phyloP scores from a whole-genome alignment of 2,797 vertebrate genomes.

The Argya squamiceps region DNA sequence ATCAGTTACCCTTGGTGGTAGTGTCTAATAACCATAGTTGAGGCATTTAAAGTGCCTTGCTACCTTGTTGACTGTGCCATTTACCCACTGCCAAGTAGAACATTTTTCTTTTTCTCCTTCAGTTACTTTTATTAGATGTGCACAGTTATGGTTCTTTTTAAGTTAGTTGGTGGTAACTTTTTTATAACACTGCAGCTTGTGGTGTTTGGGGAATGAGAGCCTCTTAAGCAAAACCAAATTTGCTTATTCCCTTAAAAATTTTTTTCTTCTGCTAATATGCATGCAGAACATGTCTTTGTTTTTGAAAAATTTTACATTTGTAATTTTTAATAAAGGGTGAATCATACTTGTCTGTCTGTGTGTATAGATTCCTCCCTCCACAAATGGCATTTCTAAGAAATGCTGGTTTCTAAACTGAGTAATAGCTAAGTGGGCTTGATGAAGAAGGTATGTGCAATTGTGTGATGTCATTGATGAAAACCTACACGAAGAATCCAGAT shows the following conservation, averaged over 20 bases:
- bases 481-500: background rate
- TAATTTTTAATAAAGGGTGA: constrained; percentile 27
- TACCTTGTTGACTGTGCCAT: background rate
- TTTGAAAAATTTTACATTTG: background rate
- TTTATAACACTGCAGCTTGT: background rate
- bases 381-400: background rate
- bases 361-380: background rate
- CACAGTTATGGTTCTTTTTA: background rate
- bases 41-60: background rate
- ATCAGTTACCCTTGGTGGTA: background rate
- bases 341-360: background rate
- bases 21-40: background rate
- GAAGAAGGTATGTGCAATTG: background rate
- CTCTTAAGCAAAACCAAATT: background rate
- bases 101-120: background rate
- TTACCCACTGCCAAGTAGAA: background rate
- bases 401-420: constrained; percentile 25
- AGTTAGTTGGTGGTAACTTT: background rate
- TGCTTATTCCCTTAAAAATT: background rate
- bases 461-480: constrained; percentile 14
- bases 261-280: background rate
- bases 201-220: background rate
- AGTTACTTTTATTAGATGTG: background rate
- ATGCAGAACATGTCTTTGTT: background rate
- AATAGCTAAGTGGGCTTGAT: constrained; percentile 7